Evolutionary conservation across 1,140 invertebrate species (phyloP).

Genomic region (Gyrodactylus salaris): DNA sequence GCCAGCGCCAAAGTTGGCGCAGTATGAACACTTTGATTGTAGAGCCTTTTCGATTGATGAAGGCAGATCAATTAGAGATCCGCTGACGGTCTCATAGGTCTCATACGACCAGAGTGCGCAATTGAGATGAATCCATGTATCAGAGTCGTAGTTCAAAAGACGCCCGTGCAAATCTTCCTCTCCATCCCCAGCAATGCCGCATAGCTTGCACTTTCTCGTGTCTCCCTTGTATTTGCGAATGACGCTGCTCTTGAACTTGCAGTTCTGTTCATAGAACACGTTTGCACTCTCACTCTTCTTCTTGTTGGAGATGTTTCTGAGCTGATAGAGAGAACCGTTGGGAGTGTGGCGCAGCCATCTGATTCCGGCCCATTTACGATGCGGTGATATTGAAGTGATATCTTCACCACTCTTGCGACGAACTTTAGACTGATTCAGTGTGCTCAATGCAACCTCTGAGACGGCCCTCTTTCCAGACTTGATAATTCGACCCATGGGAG

Average conservation of each 20-base stretch:
- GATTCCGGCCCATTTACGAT: neutral
- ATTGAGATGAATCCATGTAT: slow-evolving; percentile 97
- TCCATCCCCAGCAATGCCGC: slow-evolving; percentile 55
- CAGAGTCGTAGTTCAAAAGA: slow-evolving; percentile 70
- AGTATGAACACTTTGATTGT: slow-evolving; percentile 34
- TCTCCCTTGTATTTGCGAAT: slow-evolving; percentile 23
- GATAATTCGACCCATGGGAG: neutral
- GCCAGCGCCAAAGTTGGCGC: slow-evolving; percentile 41
- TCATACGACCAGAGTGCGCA: slow-evolving; percentile 93
- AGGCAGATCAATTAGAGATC: slow-evolving; percentile 80
- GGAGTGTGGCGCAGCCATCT: neutral
- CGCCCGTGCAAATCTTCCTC: slow-evolving; percentile 45
- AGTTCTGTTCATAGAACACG: neutral
- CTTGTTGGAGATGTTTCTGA: neutral
- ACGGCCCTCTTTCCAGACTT: neutral
- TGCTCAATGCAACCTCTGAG: neutral
- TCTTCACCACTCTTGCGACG: neutral
- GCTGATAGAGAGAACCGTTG: neutral
- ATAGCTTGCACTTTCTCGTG: slow-evolving; percentile 53
- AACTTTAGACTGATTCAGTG: neutral
- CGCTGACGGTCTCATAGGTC: slow-evolving; percentile 75
- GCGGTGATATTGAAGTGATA: no score
- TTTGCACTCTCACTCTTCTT: neutral
- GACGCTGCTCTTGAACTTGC: neutral
- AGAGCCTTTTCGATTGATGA: slow-evolving; percentile 44